Percentiles rank a stretch among this genome's conserved stretches.
Conservation (phyloP, 2,888 invertebrate genomes). For the Steinernema hermaphroditum region DNA sequence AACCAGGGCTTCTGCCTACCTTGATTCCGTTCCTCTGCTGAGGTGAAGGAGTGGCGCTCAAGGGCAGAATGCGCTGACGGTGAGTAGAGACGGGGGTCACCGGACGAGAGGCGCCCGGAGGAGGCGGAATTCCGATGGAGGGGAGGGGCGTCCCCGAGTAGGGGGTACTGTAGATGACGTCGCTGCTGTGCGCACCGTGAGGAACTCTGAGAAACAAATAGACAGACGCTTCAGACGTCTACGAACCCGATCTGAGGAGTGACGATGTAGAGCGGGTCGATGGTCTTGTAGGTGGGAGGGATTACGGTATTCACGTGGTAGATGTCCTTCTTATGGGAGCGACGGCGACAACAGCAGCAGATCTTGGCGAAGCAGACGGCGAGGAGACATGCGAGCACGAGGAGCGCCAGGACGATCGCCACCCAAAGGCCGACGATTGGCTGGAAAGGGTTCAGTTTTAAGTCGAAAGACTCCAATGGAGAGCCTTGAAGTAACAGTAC, state of each 20-base stretch:
- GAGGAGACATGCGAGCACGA: constrained; percentile 55
- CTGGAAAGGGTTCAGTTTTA: constrained; percentile 43
- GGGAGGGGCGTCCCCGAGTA: constrained; percentile 58
- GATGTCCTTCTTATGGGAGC: constrained; percentile 45
- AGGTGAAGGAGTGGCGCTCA: constrained; percentile 33
- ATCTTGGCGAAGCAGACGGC: constrained; percentile 51
- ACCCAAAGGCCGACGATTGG: constrained; percentile 60
- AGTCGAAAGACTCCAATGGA: too few relatives aligned
- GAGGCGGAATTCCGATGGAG: constrained; percentile 33
- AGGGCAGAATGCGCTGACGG: constrained; percentile 22
- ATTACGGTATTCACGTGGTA: constrained; percentile 61
- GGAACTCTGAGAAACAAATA: constrained; percentile 35
- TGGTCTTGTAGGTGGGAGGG: constrained; percentile 60
- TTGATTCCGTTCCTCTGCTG: constrained; percentile 37
- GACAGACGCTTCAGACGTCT: neutral
- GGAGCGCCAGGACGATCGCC: constrained; percentile 58
- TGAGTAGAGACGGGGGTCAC: constrained; percentile 45
- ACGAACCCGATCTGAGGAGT: constrained; percentile 50
- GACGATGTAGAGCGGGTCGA: constrained; percentile 64
- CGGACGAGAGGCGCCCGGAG: constrained; percentile 39
- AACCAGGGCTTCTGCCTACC: constrained; percentile 30
- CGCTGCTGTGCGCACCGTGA: constrained; percentile 39
- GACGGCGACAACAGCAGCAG: constrained; percentile 43
- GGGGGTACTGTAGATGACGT: constrained; percentile 58
- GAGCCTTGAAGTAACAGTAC: too few relatives aligned